Conservation (phyloP, 2,888 invertebrate species). For the Cheilosia vernalis region DNA sequence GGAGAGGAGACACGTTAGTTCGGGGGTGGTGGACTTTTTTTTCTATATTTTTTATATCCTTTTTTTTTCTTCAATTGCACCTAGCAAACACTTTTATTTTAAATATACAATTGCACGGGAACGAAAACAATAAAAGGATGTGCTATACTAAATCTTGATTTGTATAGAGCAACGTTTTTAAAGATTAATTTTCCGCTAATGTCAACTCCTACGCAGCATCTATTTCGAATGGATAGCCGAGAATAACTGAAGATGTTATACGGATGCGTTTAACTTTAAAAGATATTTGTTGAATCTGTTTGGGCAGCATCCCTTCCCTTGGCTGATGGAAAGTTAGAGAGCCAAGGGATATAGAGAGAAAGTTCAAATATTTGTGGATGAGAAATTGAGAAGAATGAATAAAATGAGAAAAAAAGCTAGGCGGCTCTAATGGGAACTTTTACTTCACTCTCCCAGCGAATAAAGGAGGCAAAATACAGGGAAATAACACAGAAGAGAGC, state of each 20-base stretch:
- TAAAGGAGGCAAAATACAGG: conserved; percentile 16
- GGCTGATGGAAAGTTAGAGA: conserved; percentile 6
- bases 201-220: conserved; percentile 55
- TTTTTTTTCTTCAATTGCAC: conserved; percentile 2
- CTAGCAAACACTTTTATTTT: background rate
- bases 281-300: conserved; percentile 73
- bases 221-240: conserved; percentile 67
- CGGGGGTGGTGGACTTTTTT: background rate
- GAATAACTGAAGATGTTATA: conserved; percentile 67
- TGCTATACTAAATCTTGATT: conserved; percentile 6
- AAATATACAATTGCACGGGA: conserved; percentile 1
- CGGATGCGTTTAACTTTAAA: conserved; percentile 65
- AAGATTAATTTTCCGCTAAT: conserved; percentile 16
- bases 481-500: conserved; percentile 2
- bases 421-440: background rate
- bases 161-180: conserved; percentile 11
- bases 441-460: background rate
- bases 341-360: conserved; percentile 14
- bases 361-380: background rate
- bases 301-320: conserved; percentile 35
- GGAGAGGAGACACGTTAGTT: conserved; percentile 32
- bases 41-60: background rate
- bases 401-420: conserved; percentile 10
- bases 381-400: conserved; percentile 2
- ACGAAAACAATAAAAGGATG: conserved; percentile 13